A percentile compares a stretch with the other conserved stretches of the same genome.
phyloP scores from a whole-genome alignment of 2,113 vertebrate species.

The Progne subis region DNA sequence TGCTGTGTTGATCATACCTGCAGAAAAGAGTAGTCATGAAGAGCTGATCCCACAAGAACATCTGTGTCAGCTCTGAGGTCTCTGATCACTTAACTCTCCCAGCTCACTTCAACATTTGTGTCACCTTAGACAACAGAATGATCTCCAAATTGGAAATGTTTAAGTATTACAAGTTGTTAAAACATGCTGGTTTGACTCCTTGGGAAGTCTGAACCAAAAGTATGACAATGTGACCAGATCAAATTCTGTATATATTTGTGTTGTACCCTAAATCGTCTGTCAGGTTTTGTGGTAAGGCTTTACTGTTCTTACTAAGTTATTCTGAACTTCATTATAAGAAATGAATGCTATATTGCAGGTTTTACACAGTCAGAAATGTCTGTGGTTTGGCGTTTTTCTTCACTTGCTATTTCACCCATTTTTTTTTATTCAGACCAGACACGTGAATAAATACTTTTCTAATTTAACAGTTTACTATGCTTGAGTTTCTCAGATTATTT shows the following conservation, averaged over 20 bases:
- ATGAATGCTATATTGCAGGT: not conserved
- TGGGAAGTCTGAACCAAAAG: not conserved
- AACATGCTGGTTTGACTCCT: not conserved
- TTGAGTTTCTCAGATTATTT: slow-evolving; percentile 3
- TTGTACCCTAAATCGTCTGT: not conserved
- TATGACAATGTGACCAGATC: not conserved
- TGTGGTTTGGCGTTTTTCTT: not conserved
- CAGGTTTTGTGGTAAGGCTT: not conserved
- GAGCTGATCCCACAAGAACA: not conserved
- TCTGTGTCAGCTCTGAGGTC: not conserved
- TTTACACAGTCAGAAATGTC: not conserved
- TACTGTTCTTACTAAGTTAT: not conserved
- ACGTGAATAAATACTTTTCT: not conserved
- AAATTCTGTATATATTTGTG: not conserved
- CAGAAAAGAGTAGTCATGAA: not conserved
- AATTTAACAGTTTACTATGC: not conserved
- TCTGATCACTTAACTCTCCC: not conserved
- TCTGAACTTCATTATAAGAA: not conserved
- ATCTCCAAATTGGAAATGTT: not conserved
- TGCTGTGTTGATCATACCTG: not conserved
- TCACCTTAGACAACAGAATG: not conserved
- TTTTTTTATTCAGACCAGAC: not conserved
- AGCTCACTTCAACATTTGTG: not conserved
- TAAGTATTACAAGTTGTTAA: not conserved
- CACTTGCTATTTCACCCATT: not conserved